A percentile compares a stretch with the other conserved stretches of the same genome.
These are phyloP conservation scores for Sebastolobus alascanus DNA, from an alignment of 2,797 vertebrate genomes.

Conservation along the genomic window DNA sequence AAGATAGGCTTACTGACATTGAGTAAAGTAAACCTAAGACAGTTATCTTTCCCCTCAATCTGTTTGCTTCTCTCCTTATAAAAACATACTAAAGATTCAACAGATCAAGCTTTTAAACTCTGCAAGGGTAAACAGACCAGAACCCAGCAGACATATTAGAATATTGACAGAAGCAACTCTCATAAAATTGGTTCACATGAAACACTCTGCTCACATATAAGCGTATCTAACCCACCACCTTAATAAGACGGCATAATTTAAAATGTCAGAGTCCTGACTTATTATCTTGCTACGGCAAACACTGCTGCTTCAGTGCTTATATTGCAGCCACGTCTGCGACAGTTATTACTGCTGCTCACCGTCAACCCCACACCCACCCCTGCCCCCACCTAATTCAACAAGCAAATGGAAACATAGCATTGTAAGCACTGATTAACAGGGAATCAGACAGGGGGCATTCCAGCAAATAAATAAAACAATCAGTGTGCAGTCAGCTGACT, in stretches of 20 bases:
- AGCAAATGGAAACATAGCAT: neutral
- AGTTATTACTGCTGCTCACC: neutral
- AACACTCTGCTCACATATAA: neutral
- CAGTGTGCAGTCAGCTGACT: slow-evolving; percentile 7
- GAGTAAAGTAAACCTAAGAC: neutral
- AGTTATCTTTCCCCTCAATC: too few species aligned
- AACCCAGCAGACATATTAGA: neutral
- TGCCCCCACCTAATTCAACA: neutral
- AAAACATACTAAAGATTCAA: neutral
- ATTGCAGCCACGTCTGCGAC: neutral
- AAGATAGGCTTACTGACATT: neutral
- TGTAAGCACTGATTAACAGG: slow-evolving; percentile 4
- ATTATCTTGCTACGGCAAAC: neutral
- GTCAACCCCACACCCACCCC: neutral
- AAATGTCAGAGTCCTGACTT: neutral
- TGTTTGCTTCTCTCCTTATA: neutral
- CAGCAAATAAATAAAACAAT: slow-evolving; percentile 8
- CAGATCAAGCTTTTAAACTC: neutral
- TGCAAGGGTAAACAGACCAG: neutral
- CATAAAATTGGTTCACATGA: neutral
- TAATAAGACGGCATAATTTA: neutral
- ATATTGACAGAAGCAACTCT: neutral
- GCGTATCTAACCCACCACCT: neutral
- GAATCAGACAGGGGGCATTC: neutral
- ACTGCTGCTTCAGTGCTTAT: neutral